A percentile compares a stretch with the other conserved stretches of the same genome.
phyloP scores from a whole-genome alignment of 2,113 vertebrate species.

The Saguinus midas region DNA sequence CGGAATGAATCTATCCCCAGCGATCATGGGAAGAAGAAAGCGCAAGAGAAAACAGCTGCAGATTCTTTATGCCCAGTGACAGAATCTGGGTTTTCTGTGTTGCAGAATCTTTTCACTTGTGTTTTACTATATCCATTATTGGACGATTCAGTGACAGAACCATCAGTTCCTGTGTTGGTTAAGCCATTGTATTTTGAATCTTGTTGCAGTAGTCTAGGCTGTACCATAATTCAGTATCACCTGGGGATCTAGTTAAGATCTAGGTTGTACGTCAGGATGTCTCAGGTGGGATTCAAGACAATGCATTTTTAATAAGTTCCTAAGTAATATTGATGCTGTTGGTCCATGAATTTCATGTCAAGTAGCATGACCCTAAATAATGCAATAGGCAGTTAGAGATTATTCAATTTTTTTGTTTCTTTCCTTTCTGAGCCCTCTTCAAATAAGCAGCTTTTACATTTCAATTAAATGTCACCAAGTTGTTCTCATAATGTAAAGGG shows the following conservation, averaged over 20 bases:
- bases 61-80: not conserved
- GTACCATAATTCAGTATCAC: not conserved
- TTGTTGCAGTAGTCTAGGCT: not conserved
- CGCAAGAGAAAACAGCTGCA: not conserved
- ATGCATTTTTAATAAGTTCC: not conserved
- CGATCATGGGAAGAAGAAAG: no score
- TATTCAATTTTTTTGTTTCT: not conserved
- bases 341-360: not conserved
- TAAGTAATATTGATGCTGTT: not conserved
- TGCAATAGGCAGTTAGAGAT: not conserved
- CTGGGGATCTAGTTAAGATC: not conserved
- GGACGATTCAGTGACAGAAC: not conserved
- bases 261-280: not conserved
- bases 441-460: not conserved
- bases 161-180: not conserved
- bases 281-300: not conserved
- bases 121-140: not conserved
- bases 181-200: not conserved
- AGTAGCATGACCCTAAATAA: not conserved
- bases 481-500: not conserved
- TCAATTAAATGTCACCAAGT: not conserved
- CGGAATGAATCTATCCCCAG: not conserved
- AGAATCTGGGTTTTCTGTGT: not conserved
- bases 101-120: not conserved
- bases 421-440: not conserved